Evolutionary conservation across 2,888 invertebrate genomes (phyloP).

Genomic region (Phanerotoma sp.): DNA sequence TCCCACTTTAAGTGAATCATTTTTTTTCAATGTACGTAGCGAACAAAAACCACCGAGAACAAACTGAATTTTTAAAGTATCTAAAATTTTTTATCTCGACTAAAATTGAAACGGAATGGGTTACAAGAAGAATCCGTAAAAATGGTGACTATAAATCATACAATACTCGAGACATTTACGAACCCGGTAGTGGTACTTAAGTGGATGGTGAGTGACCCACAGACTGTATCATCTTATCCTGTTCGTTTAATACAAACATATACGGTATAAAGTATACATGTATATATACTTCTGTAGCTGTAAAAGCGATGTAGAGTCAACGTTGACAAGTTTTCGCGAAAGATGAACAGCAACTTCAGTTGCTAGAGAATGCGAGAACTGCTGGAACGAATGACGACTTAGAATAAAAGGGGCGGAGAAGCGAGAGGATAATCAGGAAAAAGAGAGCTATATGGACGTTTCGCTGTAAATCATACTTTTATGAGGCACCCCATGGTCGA

Average conservation of each 20-base stretch:
- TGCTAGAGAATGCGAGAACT: conserved; percentile 30
- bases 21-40: too few relatives aligned
- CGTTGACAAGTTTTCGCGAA: neutral
- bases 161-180: conserved; percentile 27
- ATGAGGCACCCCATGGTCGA: conserved; percentile 46
- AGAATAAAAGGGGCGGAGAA: conserved; percentile 4
- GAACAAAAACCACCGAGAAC: too few relatives aligned
- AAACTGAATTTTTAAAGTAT: too few relatives aligned
- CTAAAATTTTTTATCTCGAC: too few relatives aligned
- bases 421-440: conserved; percentile 19
- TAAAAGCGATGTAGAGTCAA: neutral
- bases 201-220: neutral
- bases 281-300: neutral
- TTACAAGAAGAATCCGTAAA: neutral
- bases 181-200: conserved; percentile 28
- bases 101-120: neutral
- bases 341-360: neutral
- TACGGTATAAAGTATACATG: too few relatives aligned
- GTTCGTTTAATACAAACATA: too few relatives aligned
- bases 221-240: neutral
- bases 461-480: conserved; percentile 51
- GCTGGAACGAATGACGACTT: conserved; percentile 28
- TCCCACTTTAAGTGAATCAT: too few relatives aligned
- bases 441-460: conserved; percentile 36
- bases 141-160: conserved; percentile 27